phyloP scores from a whole-genome alignment of 2,797 vertebrate species.

The Anomalospiza imberbis region DNA sequence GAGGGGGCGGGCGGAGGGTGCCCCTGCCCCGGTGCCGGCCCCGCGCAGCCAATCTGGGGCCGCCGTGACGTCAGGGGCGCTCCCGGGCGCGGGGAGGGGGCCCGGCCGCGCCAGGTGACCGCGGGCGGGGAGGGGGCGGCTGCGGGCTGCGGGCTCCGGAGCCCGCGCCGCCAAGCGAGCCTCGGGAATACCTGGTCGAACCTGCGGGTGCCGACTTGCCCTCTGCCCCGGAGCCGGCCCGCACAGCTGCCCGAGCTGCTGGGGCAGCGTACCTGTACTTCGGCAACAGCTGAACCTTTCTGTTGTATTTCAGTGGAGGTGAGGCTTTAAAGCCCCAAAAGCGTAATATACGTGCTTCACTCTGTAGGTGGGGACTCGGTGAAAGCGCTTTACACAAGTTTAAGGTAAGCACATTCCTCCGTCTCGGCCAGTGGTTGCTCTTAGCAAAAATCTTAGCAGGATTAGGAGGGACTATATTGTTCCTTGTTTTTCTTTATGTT shows the following conservation, averaged over 20 bases:
- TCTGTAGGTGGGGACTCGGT: not conserved
- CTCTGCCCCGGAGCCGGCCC: fast-evolving
- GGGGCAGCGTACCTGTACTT: not conserved
- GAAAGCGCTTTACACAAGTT: not conserved
- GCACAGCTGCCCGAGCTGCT: fast-evolving
- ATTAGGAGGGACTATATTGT: not conserved
- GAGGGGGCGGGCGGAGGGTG: not conserved
- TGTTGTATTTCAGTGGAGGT: fast-evolving
- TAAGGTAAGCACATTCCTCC: not conserved
- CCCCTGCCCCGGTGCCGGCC: constrained; percentile 72
- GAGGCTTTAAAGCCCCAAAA: not conserved
- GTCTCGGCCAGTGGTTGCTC: not conserved
- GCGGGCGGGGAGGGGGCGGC: not conserved
- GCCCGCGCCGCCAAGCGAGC: not conserved
- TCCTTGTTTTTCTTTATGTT: not conserved
- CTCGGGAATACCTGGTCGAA: fast-evolving
- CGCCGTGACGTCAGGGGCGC: constrained; percentile 87
- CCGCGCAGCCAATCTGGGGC: constrained; percentile 80
- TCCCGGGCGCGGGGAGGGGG: not conserved
- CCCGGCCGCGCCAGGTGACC: not conserved
- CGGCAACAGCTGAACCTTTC: not conserved
- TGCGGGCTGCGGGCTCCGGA: not conserved
- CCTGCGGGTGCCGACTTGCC: fast-evolving
- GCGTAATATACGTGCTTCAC: fast-evolving
- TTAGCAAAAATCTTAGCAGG: not conserved